Conservation (phyloP, 2,113 vertebrate genomes). For the Lynx canadensis region DNA sequence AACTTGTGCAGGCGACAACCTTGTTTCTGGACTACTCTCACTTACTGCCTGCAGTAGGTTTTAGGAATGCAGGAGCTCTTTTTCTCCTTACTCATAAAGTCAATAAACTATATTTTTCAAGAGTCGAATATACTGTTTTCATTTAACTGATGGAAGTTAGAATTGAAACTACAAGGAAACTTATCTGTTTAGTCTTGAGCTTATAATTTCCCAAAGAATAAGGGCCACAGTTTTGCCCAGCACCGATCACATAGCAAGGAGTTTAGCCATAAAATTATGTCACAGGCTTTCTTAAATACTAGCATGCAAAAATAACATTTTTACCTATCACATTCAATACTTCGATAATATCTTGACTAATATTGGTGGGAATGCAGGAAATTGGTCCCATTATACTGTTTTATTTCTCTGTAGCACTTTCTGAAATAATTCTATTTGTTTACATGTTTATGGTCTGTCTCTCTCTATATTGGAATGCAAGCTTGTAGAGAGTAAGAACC, state of each 20-base stretch:
- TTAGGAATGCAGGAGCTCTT: neutral
- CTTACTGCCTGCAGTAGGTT: neutral
- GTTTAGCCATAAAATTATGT: constrained; percentile 14
- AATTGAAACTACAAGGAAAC: neutral
- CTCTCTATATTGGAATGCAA: neutral
- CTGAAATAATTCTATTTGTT: neutral
- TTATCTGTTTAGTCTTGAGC: constrained; percentile 25
- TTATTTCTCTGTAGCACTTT: neutral
- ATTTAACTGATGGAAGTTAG: constrained; percentile 18
- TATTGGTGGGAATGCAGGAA: neutral
- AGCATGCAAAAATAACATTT: constrained; percentile 28
- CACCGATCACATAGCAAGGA: neutral
- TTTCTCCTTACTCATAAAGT: constrained; percentile 17
- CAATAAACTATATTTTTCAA: neutral
- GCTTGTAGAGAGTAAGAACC: neutral
- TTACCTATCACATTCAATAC: neutral
- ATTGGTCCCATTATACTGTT: neutral
- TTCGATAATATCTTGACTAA: neutral
- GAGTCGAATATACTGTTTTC: constrained; percentile 27
- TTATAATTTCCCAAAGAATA: constrained; percentile 11
- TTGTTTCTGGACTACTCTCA: neutral
- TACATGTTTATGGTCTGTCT: neutral
- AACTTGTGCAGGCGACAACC: neutral
- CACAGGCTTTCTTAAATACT: neutral
- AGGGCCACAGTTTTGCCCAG: neutral